These are phyloP conservation scores for Ahaetulla prasina DNA, from an alignment of 2,113 vertebrate species.

Conservation along the genomic window DNA sequence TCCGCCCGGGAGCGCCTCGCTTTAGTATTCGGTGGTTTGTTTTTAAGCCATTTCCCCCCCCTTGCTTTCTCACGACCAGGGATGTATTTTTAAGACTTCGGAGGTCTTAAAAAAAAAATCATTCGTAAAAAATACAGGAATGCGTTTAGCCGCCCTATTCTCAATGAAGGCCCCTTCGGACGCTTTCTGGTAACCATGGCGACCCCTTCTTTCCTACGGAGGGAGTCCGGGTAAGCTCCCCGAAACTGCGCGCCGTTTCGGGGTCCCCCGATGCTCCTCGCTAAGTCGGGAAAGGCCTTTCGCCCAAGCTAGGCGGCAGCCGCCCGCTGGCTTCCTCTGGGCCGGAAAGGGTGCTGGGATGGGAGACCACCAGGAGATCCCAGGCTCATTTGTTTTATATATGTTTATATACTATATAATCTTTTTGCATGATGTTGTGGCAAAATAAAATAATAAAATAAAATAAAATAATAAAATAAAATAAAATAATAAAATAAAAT, in stretches of 20 bases:
- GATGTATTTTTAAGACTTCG: background rate
- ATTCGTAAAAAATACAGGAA: too few relatives aligned
- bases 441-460: too few relatives aligned
- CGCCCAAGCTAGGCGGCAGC: background rate
- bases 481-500: too few relatives aligned
- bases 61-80: too few relatives aligned
- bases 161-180: background rate
- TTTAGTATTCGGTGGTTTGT: rapidly evolving
- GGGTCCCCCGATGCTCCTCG: background rate
- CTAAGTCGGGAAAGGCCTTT: background rate
- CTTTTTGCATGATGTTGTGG: too few relatives aligned
- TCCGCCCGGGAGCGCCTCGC: rapidly evolving
- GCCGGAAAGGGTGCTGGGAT: background rate
- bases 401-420: too few relatives aligned
- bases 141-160: too few relatives aligned
- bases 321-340: background rate
- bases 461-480: too few relatives aligned
- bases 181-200: background rate
- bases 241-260: background rate
- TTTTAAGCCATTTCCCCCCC: rapidly evolving
- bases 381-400: background rate
- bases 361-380: background rate
- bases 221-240: background rate
- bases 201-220: background rate
- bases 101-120: background rate